Conservation (phyloP, 2,113 vertebrate genomes). For the Oryzias celebensis region DNA sequence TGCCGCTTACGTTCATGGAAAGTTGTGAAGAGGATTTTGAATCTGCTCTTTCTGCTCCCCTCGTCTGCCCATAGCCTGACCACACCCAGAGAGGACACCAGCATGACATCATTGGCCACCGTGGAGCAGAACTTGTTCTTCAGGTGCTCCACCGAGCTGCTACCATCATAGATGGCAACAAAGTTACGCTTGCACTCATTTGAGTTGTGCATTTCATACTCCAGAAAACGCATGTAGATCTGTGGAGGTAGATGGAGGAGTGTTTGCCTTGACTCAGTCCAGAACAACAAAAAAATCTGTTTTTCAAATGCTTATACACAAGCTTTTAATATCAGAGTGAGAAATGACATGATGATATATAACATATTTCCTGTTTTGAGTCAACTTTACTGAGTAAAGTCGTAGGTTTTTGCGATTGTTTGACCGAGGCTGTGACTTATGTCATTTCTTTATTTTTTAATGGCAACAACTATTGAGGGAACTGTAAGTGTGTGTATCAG, state of each 20-base stretch:
- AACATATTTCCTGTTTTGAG: too few relatives aligned
- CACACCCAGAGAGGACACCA: slow-evolving; percentile 88
- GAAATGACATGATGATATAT: too few relatives aligned
- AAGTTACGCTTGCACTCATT: slow-evolving; percentile 98
- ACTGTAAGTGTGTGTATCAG: too few relatives aligned
- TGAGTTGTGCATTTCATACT: slow-evolving; percentile 99
- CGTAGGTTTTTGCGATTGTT: too few relatives aligned
- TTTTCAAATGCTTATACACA: too few relatives aligned
- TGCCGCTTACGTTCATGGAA: slow-evolving; percentile 91
- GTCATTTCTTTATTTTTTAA: too few relatives aligned
- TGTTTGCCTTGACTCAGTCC: too few relatives aligned
- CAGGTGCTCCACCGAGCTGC: slow-evolving; percentile 93
- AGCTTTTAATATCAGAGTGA: too few relatives aligned
- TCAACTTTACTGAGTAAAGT: too few relatives aligned
- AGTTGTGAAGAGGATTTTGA: slow-evolving; percentile 97
- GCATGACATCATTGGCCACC: slow-evolving; percentile 95
- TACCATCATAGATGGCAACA: slow-evolving; percentile 94
- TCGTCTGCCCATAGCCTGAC: slow-evolving; percentile 97
- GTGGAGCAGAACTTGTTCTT: slow-evolving; percentile 98
- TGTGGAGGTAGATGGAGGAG: slow-evolving; percentile 52
- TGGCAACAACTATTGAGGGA: too few relatives aligned
- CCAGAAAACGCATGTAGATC: slow-evolving; percentile 96
- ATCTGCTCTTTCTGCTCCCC: slow-evolving; percentile 90
- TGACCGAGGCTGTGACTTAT: too few relatives aligned
- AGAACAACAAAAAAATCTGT: too few relatives aligned